Conservation (phyloP, 1,140 invertebrate species). For the Drosophila bocki region DNA sequence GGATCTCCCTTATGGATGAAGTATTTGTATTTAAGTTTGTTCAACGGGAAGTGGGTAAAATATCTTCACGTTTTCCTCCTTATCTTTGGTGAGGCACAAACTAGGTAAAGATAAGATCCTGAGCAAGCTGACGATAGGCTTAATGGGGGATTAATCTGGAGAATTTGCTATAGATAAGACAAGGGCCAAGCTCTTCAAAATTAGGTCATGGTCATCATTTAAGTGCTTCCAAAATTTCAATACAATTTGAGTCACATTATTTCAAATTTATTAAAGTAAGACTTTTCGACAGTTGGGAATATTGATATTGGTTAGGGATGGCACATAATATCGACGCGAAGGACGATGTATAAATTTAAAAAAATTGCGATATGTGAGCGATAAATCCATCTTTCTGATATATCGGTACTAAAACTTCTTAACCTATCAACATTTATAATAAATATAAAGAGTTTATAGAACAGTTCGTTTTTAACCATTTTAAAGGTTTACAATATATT, state of each 20-base stretch:
- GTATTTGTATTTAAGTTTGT: neutral
- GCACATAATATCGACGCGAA: no score
- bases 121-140: neutral
- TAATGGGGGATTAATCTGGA: neutral
- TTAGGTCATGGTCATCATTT: conserved; percentile 15
- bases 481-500: no score
- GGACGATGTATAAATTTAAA: no score
- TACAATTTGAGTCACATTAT: neutral
- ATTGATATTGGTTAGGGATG: no score
- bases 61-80: neutral
- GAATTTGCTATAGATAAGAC: neutral
- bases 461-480: no score
- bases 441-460: no score
- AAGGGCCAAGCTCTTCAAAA: neutral
- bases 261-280: no score
- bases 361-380: no score
- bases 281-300: no score
- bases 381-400: no score
- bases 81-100: conserved; percentile 1
- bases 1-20: conserved; percentile 5
- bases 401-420: no score
- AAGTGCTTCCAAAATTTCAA: neutral
- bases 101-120: conserved; percentile 20
- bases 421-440: no score
- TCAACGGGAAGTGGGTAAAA: neutral